These are phyloP conservation scores for Drosophila lutescens DNA, from an alignment of 2,888 invertebrate genomes.

Conservation along the genomic window DNA sequence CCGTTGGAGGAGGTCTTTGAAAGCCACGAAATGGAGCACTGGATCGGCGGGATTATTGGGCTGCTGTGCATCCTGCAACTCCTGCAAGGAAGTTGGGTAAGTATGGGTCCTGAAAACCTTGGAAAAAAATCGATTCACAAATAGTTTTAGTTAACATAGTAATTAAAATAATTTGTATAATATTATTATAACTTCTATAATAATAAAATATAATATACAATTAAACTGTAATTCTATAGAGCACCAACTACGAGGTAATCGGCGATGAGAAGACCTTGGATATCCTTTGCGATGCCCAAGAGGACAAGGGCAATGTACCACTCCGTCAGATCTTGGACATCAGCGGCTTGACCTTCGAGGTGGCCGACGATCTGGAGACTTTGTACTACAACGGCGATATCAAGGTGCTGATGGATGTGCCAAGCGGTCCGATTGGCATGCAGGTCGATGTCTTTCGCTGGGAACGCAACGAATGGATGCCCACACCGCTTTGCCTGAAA, in stretches of 20 bases:
- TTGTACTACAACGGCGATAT: conserved; percentile 44
- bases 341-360: conserved; percentile 9
- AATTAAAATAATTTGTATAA: no score
- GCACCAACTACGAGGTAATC: conserved; percentile 41
- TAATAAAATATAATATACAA: no score
- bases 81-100: conserved; percentile 1
- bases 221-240: conserved; percentile 20
- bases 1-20: conserved; percentile 1
- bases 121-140: no score
- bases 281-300: conserved; percentile 22
- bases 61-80: conserved; percentile 4
- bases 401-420: conserved; percentile 18
- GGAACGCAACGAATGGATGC: conserved; percentile 48
- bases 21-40: conserved; percentile 14
- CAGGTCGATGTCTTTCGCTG: conserved; percentile 28
- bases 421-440: conserved; percentile 26
- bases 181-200: no score
- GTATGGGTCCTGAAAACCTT: background rate
- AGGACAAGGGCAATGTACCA: conserved; percentile 29
- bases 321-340: conserved; percentile 38
- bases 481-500: conserved; percentile 35
- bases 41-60: background rate
- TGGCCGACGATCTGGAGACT: conserved; percentile 45
- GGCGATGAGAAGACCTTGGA: conserved; percentile 44
- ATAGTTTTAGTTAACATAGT: no score